Base-by-base conservation (phyloP, 1,140 invertebrate species). In the Plodia interpunctella region DNA sequence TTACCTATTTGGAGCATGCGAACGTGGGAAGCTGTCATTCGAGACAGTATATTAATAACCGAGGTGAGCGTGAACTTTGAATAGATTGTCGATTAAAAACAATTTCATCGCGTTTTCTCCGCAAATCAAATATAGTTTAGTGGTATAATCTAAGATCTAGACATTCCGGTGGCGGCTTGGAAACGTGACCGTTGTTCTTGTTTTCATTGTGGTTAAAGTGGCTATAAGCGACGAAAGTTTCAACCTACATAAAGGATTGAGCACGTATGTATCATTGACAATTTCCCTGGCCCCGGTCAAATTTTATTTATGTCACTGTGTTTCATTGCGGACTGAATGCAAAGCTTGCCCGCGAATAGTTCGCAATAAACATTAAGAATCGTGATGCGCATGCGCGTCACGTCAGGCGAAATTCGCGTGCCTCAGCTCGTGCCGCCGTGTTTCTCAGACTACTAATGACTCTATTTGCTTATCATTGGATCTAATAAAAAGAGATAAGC, bases 201-300 rank as follows among this genome's bases (percentile, higher is more conserved):
- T 85, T 88, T 88, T 76, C 70, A 74, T 74, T 86, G 82, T 80
- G 78, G 80, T 87, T 76, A 59, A 65, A 77, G 76, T 75, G 70
- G 66, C 72, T 76, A 71, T 66, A 68, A 70, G 68, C 70, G 63
- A 81, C 78, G 84, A 87, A 87, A 88, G 83, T 83, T 76, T 67
- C 75, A 82, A 75, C 83, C 80, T 77, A 86, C 80, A 82, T 83
- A 54, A 65, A 59, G 62, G 52, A 68, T 72, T 62, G 64, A 69
- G 74, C 72, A 76, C 74, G 80, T 77, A 76, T 77, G 75, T 77
- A 77, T 76, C 66, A 74, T 65, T 76, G 77, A 69, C 78, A 73
- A 80, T 86, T 87, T 83, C 76, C 80, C 73, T 79, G 67, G 65
- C 64, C n/a, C n/a, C 53, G 68, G 72, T 78, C 70, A 73, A 71